Evolutionary conservation across 1,140 invertebrate species (phyloP).

Genomic region (Drosophila micromelanica): DNA sequence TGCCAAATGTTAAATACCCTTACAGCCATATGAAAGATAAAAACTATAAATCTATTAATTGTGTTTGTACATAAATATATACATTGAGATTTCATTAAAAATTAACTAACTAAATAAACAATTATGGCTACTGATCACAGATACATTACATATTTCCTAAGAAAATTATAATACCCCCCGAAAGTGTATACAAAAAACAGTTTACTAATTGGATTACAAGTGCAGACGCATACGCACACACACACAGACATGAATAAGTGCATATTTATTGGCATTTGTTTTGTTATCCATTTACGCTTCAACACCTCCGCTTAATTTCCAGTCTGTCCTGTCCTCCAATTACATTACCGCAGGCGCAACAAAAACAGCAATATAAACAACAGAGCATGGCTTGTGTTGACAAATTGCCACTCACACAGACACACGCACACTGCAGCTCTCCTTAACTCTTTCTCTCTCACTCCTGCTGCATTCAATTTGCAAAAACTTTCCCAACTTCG

Average conservation of each 20-base stretch:
- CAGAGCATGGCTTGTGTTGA: slow-evolving; percentile 58
- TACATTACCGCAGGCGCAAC: slow-evolving; percentile 41
- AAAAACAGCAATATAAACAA: slow-evolving; percentile 25
- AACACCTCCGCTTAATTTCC: slow-evolving; percentile 29
- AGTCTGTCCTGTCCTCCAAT: slow-evolving; percentile 41
- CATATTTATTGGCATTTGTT: slow-evolving; percentile 5
- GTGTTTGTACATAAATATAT: no score
- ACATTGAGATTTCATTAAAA: no score
- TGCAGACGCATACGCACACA: neutral
- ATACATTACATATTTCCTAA: no score
- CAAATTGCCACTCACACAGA: slow-evolving; percentile 55
- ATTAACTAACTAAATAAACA: no score
- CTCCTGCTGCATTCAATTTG: slow-evolving; percentile 27
- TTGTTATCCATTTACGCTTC: slow-evolving; percentile 38
- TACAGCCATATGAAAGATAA: neutral
- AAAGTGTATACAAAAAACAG: no score
- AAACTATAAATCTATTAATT: no score
- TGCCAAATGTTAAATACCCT: neutral
- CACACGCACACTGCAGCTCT: neutral
- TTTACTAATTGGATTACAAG: slow-evolving; percentile 17
- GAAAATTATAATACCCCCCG: no score
- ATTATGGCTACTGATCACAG: no score
- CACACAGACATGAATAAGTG: neutral
- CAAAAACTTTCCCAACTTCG: slow-evolving; percentile 44
- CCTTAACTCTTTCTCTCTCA: slow-evolving; percentile 1